Evolutionary conservation across 2,888 invertebrate species (phyloP).

Genomic region (Zygothrica quintamaculata): DNA sequence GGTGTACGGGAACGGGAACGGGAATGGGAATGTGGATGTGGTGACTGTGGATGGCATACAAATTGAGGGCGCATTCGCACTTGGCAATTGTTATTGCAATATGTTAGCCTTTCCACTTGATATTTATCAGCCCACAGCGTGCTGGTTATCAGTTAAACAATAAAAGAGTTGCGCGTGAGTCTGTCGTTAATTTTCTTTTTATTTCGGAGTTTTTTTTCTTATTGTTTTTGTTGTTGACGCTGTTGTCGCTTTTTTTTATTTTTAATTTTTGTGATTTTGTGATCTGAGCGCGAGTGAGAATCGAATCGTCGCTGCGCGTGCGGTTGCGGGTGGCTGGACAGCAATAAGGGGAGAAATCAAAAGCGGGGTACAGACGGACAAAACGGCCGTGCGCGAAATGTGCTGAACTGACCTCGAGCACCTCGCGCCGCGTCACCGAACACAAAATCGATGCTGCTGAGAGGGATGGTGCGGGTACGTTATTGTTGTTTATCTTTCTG

Average conservation of each 20-base stretch:
- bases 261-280: constrained; percentile 12
- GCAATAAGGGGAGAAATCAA: not conserved
- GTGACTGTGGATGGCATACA: constrained; percentile 65
- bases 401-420: constrained; percentile 73
- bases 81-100: constrained; percentile 53
- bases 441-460: constrained; percentile 34
- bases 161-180: constrained; percentile 71
- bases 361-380: constrained; percentile 15
- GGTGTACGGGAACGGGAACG: constrained; percentile 28
- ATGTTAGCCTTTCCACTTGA: constrained; percentile 41
- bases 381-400: constrained; percentile 70
- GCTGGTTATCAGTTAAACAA: constrained; percentile 67
- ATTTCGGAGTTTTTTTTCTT: constrained; percentile 10
- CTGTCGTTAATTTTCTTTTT: constrained; percentile 36
- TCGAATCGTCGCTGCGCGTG: constrained; percentile 33
- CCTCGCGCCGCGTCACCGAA: constrained; percentile 70
- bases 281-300: constrained; percentile 43
- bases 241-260: constrained; percentile 29
- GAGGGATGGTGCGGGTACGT: not conserved
- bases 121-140: constrained; percentile 45
- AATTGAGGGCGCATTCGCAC: constrained; percentile 74
- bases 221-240: constrained; percentile 34
- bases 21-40: constrained; percentile 32
- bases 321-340: constrained; percentile 58
- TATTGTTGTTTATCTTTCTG: constrained; percentile 68